phyloP scores from a whole-genome alignment of 2,113 vertebrate genomes.

The Nerophis lumbriciformis region DNA sequence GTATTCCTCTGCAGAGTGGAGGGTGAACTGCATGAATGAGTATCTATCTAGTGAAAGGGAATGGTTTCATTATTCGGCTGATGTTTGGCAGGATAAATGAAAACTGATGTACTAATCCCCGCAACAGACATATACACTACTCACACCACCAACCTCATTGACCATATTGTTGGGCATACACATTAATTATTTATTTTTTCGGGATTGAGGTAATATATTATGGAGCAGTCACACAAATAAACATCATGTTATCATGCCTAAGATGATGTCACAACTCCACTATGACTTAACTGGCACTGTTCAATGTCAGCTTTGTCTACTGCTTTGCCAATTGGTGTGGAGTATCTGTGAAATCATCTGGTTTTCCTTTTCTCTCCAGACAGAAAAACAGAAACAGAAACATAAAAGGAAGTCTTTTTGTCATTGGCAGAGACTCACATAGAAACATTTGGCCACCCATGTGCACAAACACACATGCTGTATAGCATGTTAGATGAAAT shows the following conservation, averaged over 20 bases:
- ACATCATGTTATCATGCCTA: not conserved
- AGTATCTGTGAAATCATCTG: slow-evolving; percentile 44
- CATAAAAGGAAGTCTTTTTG: slow-evolving; percentile 54
- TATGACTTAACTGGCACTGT: slow-evolving; percentile 13
- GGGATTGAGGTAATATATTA: no score
- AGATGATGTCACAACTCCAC: not conserved
- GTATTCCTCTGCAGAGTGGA: no score
- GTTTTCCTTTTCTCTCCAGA: slow-evolving; percentile 20
- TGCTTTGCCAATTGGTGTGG: slow-evolving; percentile 33
- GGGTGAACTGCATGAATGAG: no score
- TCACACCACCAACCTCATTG: no score
- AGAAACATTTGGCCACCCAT: slow-evolving; percentile 9
- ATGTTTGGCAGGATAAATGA: no score
- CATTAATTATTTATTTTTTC: no score
- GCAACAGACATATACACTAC: no score
- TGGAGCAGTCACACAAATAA: not conserved
- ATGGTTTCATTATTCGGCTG: no score
- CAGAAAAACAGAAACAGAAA: slow-evolving; percentile 62
- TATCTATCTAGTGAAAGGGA: no score
- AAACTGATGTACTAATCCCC: no score
- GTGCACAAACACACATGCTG: not conserved
- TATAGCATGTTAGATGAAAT: not conserved
- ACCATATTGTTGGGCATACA: no score
- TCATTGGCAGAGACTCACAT: slow-evolving; percentile 32
- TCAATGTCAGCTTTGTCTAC: slow-evolving; percentile 27